These are phyloP conservation scores for Odontomyia ornata DNA, from an alignment of 2,888 invertebrate genomes.

Conservation along the genomic window DNA sequence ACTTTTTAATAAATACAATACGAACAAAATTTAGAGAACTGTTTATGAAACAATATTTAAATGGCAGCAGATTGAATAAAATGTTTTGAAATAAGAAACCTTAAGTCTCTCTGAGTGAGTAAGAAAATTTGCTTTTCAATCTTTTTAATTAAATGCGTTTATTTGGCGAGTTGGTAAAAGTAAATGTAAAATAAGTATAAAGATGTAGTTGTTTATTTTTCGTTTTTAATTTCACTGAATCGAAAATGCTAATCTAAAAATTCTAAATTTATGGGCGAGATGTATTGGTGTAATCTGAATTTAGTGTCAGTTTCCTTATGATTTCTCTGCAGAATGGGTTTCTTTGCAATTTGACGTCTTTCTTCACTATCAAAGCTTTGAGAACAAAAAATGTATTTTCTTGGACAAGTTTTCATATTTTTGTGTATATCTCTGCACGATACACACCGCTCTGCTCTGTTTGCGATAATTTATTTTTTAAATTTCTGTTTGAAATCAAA, in stretches of 20 bases:
- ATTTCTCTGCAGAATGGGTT: no score
- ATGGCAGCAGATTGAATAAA: background rate
- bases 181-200: no score
- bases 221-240: no score
- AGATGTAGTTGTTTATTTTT: no score
- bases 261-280: no score
- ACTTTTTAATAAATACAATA: background rate
- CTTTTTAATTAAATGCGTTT: no score
- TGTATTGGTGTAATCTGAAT: no score
- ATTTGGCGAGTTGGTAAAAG: no score
- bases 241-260: no score
- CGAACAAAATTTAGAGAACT: background rate
- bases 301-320: no score
- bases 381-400: background rate
- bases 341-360: no score
- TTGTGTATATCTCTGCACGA: conserved; percentile 30
- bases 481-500: background rate
- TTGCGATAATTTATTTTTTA: background rate
- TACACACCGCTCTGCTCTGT: conserved; percentile 33
- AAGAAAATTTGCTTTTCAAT: background rate
- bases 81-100: background rate
- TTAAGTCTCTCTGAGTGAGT: conserved; percentile 31
- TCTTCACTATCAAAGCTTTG: no score
- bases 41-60: background rate
- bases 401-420: background rate